Base-by-base conservation (phyloP, 2,113 vertebrate species). In the Microcebus jonahi region DNA sequence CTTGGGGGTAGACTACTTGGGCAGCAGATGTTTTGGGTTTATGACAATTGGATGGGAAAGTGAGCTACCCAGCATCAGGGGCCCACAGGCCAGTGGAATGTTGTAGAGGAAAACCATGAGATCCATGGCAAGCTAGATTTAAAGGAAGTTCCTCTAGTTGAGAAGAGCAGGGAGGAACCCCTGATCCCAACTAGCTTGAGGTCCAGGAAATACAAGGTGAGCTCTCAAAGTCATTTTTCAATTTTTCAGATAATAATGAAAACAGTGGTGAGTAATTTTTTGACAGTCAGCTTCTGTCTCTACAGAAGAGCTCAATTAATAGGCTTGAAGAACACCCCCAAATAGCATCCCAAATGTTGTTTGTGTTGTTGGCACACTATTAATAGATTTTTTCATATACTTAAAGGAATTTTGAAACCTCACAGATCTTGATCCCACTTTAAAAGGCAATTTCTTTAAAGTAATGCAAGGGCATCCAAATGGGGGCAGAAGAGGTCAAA, bases 341-440 rank as follows among this genome's bases (percentile, higher is more conserved):
- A 70, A 59, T 87, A 63, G 15, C 39, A 79, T 31, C 88, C 9
- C 34, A 96, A 1, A 50, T 91, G 88, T 88, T 50, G 17, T 57
- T 71, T 76, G 5, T 17, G 53, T 80, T 65, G 17, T 91, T 20
- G 70, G 1, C 79, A 36, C 27, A n/a, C 81, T 88, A 25, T 48
- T 90, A 77, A n/a, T 36, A 82, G 12, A 8, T 87, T 48, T 57
- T 82, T 88, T 88, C 53, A 90, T 42, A 88, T 83, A 20, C 20
- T 88, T 71, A 68, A 89, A 90, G 55, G 76, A 90, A 94, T 79
- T 97, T 92, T 45, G 48, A 88, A 89, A 75, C n/a, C 80, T 65
- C 17, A 73, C 4, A 36, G 29, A 55, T 65, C 36, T 88, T 34
- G 17, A 87, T 94, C n/a, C 7, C 84, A 87, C 31, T 65, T n/a